Evolutionary conservation across 1,140 invertebrate species (phyloP).

Genomic region (Ericerus pela): DNA sequence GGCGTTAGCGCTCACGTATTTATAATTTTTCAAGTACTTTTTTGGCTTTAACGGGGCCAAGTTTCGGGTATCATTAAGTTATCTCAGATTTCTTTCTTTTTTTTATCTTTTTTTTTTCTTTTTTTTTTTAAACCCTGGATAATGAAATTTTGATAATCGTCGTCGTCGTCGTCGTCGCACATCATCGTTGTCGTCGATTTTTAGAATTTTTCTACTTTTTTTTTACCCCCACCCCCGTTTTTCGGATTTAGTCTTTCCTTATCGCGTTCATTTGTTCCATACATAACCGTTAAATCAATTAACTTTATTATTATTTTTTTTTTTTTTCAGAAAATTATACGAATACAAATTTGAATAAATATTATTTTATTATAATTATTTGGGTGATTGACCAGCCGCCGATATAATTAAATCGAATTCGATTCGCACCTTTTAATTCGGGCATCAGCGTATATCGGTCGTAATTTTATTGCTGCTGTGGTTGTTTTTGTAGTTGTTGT

Average conservation of each 20-base stretch:
- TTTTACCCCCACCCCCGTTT: neutral
- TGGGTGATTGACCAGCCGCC: no score
- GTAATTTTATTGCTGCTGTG: no score
- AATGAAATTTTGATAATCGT: conserved; percentile 19
- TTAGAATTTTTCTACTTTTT: neutral
- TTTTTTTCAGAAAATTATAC: no score
- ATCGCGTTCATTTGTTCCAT: neutral
- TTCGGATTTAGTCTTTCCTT: neutral
- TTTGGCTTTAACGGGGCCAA: conserved; percentile 9
- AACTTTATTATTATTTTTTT: no score
- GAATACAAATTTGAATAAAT: no score
- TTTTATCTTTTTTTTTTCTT: no score
- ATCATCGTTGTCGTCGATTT: neutral
- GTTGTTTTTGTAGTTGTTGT: no score
- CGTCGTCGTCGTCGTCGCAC: conserved; percentile 8
- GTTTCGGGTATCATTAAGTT: conserved; percentile 12
- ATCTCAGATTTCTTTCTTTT: conserved; percentile 14
- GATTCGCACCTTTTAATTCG: no score
- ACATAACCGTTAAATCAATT: no score
- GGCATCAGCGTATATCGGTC: no score
- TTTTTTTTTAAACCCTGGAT: conserved; percentile 14
- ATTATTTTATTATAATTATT: no score
- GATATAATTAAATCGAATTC: no score
- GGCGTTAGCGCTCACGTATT: conserved; percentile 17
- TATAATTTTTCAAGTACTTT: conserved; percentile 12